These are phyloP conservation scores for Ditylenchus weischeri DNA, from an alignment of 2,888 invertebrate species.

Conservation along the genomic window DNA sequence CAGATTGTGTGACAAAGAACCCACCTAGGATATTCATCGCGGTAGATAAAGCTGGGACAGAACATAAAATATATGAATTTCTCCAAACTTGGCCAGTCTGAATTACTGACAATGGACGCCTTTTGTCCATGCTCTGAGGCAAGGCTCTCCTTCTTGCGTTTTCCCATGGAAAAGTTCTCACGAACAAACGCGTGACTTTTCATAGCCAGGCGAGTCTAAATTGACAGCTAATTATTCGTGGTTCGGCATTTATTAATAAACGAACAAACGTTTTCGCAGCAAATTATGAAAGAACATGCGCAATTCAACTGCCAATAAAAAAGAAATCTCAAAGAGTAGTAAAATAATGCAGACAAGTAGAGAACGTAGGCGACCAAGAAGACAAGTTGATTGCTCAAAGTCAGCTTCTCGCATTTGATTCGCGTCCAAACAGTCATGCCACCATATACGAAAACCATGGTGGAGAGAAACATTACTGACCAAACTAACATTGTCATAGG, in stretches of 20 bases:
- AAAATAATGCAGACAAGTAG: conserved; percentile 49
- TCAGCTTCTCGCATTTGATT: conserved; percentile 39
- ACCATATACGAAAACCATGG: conserved; percentile 41
- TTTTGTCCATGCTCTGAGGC: conserved; percentile 11
- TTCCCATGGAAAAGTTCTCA: conserved; percentile 44
- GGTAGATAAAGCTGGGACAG: conserved; percentile 55
- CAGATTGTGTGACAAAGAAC: not conserved
- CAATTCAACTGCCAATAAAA: conserved; percentile 47
- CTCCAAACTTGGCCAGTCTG: conserved; percentile 44
- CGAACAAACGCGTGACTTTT: conserved; percentile 56
- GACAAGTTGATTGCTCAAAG: conserved; percentile 21
- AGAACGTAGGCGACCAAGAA: conserved; percentile 39
- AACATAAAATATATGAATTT: conserved; percentile 55
- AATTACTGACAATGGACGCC: conserved; percentile 1
- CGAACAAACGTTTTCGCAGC: conserved; percentile 54
- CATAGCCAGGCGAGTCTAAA: conserved; percentile 56
- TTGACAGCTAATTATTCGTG: not conserved
- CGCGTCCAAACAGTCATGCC: conserved; percentile 46
- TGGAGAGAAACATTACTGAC: conserved; percentile 48
- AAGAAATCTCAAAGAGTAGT: conserved; percentile 50
- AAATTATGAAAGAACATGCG: conserved; percentile 57
- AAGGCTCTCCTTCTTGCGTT: conserved; percentile 36
- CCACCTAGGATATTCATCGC: conserved; percentile 52
- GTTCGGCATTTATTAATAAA: not conserved
- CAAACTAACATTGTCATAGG: conserved; percentile 49